Conservation (phyloP, 2,888 invertebrate species). For the Terebella lapidaria region DNA sequence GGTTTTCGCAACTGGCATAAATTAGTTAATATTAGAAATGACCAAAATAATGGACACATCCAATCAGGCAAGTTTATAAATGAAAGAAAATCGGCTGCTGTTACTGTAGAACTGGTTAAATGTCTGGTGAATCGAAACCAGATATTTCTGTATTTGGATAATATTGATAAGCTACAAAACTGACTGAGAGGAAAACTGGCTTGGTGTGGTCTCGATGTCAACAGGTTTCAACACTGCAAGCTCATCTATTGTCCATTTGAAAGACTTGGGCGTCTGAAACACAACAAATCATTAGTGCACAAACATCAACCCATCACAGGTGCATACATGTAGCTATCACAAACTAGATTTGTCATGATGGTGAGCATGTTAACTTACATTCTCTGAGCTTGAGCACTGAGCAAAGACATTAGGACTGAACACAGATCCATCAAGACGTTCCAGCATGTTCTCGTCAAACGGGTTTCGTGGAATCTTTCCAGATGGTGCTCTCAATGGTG, state of each 20-base stretch:
- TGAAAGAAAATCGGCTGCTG: no score
- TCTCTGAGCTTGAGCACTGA: slow-evolving; percentile 10
- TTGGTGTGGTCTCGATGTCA: slow-evolving; percentile 44
- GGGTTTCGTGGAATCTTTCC: slow-evolving; percentile 30
- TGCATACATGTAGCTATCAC: background rate
- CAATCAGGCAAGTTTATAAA: no score
- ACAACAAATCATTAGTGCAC: background rate
- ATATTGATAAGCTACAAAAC: no score
- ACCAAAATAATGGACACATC: no score
- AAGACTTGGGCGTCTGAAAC: slow-evolving; percentile 17
- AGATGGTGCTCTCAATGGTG: background rate
- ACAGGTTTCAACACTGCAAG: slow-evolving; percentile 44
- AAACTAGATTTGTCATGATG: no score
- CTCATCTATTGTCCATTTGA: slow-evolving; percentile 48
- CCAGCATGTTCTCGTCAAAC: slow-evolving; percentile 35
- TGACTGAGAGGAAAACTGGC: no score
- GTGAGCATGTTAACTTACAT: no score
- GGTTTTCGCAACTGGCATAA: no score
- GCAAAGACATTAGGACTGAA: slow-evolving; percentile 46
- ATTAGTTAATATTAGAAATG: no score
- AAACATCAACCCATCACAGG: background rate
- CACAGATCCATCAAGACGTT: slow-evolving; percentile 34
- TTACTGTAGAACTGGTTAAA: no score
- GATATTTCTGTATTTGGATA: no score
- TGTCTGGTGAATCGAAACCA: no score